Base-by-base conservation (phyloP, 2,888 invertebrate genomes). In the Diogma glabrata region DNA sequence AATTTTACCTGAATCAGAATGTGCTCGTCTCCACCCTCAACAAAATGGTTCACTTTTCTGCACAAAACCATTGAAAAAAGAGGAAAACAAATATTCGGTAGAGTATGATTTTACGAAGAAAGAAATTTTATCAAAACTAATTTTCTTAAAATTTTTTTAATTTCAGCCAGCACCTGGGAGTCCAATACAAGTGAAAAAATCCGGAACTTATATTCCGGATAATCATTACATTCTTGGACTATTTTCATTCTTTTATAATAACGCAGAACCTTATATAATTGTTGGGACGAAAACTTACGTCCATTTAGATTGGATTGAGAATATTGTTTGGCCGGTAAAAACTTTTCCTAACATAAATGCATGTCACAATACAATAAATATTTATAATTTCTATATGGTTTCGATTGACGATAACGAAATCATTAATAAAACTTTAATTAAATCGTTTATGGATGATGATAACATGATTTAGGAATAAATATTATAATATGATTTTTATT, bases 31-130 rank as follows among this genome's bases (percentile, higher is more conserved):
- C 12, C 43, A 43, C 14, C n/a, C 43, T 2, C 43, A 43, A 43
- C 43, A 43, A 14, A 43, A 43, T 22, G 43, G 23, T 22, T 43
- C 43, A n/a, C 22, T 43, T 10, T n/a, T 43, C 20, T 43, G 43
- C n/a, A 22, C 9, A 6, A 43, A 43, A 22, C 43, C 43, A 3
- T 22, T 43, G n/a, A 23, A 12, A 10, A 3, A n/a, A 5, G 22
- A 20, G 6, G 43, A 43, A 22, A 9, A 43, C 23, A 4, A 43
- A n/a, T 43, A 43, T 22, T n/a, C 23, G 8, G 43, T 43, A 43
- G n/a, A n/a, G n/a, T n/a, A n/a, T n/a, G n/a, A n/a, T n/a, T n/a
- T n/a, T n/a, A n/a, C n/a, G n/a, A n/a, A n/a, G n/a, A n/a, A n/a
- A n/a, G 19, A 19, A 20, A 36, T 19, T n/a, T 43, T 12, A 4